Base-by-base conservation (phyloP, 2,888 invertebrate species). In the Lithophane socia region DNA sequence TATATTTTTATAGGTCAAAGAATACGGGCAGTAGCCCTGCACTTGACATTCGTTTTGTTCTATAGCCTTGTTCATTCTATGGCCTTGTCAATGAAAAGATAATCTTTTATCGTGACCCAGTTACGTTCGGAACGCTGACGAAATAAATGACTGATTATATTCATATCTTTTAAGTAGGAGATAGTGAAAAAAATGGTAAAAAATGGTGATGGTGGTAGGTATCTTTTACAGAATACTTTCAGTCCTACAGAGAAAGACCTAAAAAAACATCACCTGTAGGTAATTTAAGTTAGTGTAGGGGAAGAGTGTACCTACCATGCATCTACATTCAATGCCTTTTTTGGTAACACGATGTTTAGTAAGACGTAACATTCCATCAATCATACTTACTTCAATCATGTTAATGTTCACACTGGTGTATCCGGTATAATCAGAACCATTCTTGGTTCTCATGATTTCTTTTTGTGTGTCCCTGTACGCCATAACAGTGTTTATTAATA, bases 371-470 rank as follows among this genome's bases (percentile, higher is more conserved):
- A 16, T 16, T 29, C 29, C 29, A 16, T 16, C 29, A 60, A 29
- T 61, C 7, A 37, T n/a, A 68, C 84, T 91, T 87, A 95, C 95
- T 29, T 89, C 44, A 29, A 95, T 73, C 42, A 92, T 85, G 71
- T 96, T 95, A 5, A 95, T 87, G 77, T 96, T 96, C 2, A 94
- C 9, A 61, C 92, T 91, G 24, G 88, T 91, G 78, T 90, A 93
- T 3, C 75, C 84, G 63, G 91, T 91, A 61, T 68, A 92, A 79
- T 94, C 92, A 0, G 64, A 44, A 0, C 73, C 69, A 37, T 86
- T 73, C 56, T 77, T 82, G 0, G 86, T 79, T 58, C 70, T 82
- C 87, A 88, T 87, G 18, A 93, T 84, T 74, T 87, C 70, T 77
- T 86, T 87, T 81, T 93, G 91, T 56, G 83, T 80, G 0, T 91